Evolutionary conservation across 2,113 vertebrate genomes (phyloP).

Genomic region (Forbesichthys agassizii): DNA sequence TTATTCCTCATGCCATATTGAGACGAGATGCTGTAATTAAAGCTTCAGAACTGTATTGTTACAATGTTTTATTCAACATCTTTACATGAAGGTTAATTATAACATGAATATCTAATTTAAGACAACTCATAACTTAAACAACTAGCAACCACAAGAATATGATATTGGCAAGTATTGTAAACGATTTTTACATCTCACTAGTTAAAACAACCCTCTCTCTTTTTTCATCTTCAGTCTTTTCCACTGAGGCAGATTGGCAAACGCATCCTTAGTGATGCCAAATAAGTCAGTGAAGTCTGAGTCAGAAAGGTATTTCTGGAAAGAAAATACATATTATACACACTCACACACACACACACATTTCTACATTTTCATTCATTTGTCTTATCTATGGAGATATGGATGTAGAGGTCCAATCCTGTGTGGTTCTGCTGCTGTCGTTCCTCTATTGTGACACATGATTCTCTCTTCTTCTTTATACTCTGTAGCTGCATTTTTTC

Average conservation of each 20-base stretch:
- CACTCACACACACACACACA: no score
- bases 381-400: no score
- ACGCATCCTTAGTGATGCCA: constrained; percentile 79
- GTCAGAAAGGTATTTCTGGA: constrained; percentile 83
- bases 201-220: constrained; percentile 80
- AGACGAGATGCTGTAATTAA: no score
- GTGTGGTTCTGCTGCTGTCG: no score
- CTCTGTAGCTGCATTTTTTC: no score
- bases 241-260: constrained; percentile 79
- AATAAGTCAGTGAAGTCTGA: constrained; percentile 78
- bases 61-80: not conserved
- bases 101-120: not conserved
- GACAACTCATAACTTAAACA: no score
- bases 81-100: not conserved
- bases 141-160: not conserved
- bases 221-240: constrained; percentile 86
- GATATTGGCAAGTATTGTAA: not conserved
- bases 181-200: not conserved
- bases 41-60: no score
- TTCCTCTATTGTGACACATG: no score
- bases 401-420: no score
- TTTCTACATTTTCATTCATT: no score
- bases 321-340: constrained; percentile 7
- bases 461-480: no score
- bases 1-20: no score